phyloP scores from a whole-genome alignment of 2,888 invertebrate species.

The Drosophila diplacantha region DNA sequence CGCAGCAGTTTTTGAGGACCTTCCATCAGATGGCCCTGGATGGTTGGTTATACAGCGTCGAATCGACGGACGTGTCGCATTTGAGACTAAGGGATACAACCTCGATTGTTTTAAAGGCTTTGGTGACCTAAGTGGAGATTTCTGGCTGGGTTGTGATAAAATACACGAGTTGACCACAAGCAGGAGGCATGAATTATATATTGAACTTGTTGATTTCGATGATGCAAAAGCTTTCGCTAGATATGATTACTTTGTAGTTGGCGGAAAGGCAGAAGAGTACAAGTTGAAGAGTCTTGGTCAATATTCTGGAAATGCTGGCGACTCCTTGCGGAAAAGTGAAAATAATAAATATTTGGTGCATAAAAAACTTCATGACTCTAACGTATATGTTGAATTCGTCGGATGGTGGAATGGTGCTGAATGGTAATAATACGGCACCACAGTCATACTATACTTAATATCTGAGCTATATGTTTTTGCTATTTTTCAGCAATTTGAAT shows the following conservation, averaged over 20 bases:
- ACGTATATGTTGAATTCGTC: neutral
- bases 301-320: constrained; percentile 2
- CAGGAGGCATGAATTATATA: neutral
- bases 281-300: neutral
- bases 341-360: neutral
- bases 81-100: neutral
- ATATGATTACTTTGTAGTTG: constrained; percentile 11
- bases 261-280: neutral
- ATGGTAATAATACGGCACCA: neutral
- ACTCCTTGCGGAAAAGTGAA: neutral
- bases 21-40: constrained; percentile 1
- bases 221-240: neutral
- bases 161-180: neutral
- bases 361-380: neutral
- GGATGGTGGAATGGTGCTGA: neutral
- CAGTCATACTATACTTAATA: neutral
- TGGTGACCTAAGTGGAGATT: neutral
- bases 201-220: constrained; percentile 4
- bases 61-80: neutral
- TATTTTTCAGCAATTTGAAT: constrained; percentile 3
- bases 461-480: neutral
- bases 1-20: constrained; percentile 3
- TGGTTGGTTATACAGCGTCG: constrained; percentile 3
- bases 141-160: neutral
- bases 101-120: neutral